Base-by-base conservation (phyloP, 2,113 vertebrate genomes). In the Typhlomys cinereus region DNA sequence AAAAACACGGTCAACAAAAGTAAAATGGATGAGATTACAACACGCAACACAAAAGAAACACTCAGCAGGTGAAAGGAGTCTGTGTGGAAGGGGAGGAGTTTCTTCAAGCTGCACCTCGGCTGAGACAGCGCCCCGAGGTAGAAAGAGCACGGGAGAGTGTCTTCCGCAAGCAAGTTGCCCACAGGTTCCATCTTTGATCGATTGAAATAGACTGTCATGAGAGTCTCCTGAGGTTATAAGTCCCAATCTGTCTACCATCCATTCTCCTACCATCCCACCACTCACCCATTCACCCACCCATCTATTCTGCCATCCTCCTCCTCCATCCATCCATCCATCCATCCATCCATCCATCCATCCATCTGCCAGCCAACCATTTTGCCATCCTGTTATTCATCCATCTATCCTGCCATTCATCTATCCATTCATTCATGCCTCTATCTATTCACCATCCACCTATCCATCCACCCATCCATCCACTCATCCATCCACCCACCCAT, bases 121-220 rank as follows among this genome's bases (percentile, higher is more conserved):
- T n/a, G n/a, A n/a, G n/a, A n/a, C 29, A 44, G 14, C 52, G 41
- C 17, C 17, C 7, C 44, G 25, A 23, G 25, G 54, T 18, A 7
- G 10, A 50, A 39, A 21, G 52, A 36, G 64, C 23, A 10, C 2
- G n/a, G n/a, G 4, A 25, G 67, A 71, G 8, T 36, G 13, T 27
- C 44, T 69, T 66, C 66, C 36, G 4, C 2, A 46, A 31, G 62
- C 2, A n/a, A 13, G 54, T 5, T 18, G 4, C 52, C 62, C 5
- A n/a, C 75, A 29, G 18, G 11, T 54, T 80, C 36, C 67, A 54
- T 78, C 41, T 75, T 67, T 62, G 90, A 57, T 7, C 17, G 59
- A 39, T 57, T 71, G 14, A 29, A 0, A 0, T 46, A 61, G 50
- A 39, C 36, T 0, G 11, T 25, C 27, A 4, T 2, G 74, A 64